Percentiles rank a stretch among this genome's conserved stretches.
phyloP scores from a whole-genome alignment of 2,888 invertebrate species.

The Caenorhabditis macrosperma region DNA sequence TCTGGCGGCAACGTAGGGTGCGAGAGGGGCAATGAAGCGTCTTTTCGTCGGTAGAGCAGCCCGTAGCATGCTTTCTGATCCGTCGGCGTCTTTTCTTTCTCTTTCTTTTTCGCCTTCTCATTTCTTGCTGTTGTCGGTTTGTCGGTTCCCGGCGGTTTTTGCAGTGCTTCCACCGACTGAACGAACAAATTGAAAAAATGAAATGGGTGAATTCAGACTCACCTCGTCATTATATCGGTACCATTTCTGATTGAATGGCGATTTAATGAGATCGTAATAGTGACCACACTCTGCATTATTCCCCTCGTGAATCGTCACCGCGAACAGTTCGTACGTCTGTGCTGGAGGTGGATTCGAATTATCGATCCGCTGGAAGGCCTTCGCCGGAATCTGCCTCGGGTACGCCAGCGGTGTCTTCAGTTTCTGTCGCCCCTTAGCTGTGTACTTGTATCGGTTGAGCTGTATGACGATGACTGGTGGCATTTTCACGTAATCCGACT shows the following conservation, averaged over 20 bases:
- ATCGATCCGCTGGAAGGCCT: slow-evolving; percentile 41
- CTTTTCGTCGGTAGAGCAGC: slow-evolving; percentile 56
- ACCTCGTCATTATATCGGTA: slow-evolving; percentile 85
- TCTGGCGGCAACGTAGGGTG: slow-evolving; percentile 52
- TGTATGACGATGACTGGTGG: slow-evolving; percentile 76
- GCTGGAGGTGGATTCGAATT: slow-evolving; percentile 27
- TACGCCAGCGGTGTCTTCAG: slow-evolving; percentile 73
- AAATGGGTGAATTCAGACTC: no score
- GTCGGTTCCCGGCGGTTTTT: slow-evolving; percentile 66
- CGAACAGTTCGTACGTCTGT: slow-evolving; percentile 83
- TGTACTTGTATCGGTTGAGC: slow-evolving; percentile 74
- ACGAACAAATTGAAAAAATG: no score
- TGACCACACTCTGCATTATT: slow-evolving; percentile 85
- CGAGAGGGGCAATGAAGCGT: slow-evolving; percentile 24
- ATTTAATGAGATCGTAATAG: slow-evolving; percentile 84
- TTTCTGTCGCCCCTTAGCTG: slow-evolving; percentile 71
- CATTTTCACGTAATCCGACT: slow-evolving; percentile 60
- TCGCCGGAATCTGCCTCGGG: slow-evolving; percentile 61
- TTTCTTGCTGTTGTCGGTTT: slow-evolving; percentile 22
- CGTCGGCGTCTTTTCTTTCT: slow-evolving; percentile 38
- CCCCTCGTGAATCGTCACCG: slow-evolving; percentile 85
- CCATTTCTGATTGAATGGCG: slow-evolving; percentile 83
- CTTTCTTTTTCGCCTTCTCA: slow-evolving; percentile 16
- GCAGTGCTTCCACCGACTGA: slow-evolving; percentile 59
- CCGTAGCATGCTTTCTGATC: slow-evolving; percentile 62